Evolutionary conservation across 2,888 invertebrate genomes (phyloP).

Genomic region (Cataglyphis cursor): DNA sequence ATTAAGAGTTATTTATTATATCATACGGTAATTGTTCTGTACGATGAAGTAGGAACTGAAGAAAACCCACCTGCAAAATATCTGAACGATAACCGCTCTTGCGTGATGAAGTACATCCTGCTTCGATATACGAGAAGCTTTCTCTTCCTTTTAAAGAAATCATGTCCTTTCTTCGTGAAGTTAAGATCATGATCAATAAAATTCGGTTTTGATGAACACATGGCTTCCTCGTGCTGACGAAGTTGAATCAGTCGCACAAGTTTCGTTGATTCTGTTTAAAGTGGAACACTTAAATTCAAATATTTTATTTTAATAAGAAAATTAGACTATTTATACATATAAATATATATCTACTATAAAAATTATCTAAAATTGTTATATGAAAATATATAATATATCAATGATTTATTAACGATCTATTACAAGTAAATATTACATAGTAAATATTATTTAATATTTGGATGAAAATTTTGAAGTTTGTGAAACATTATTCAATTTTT

Average conservation of each 20-base stretch:
- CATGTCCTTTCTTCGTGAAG: slow-evolving; percentile 39
- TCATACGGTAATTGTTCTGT: slow-evolving; percentile 21
- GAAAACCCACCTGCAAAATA: slow-evolving; percentile 6
- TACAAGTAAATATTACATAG: neutral
- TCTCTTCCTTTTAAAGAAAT: slow-evolving; percentile 40
- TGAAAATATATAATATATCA: neutral
- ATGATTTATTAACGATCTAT: neutral
- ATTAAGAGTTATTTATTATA: slow-evolving; percentile 36
- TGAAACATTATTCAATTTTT: neutral
- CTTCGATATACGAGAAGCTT: slow-evolving; percentile 26
- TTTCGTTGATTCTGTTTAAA: neutral
- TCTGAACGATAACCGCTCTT: slow-evolving; percentile 19
- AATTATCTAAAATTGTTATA: neutral
- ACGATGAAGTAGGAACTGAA: slow-evolving; percentile 16
- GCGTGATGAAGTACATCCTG: slow-evolving; percentile 54
- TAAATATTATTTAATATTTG: neutral
- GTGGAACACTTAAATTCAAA: slow-evolving; percentile 7
- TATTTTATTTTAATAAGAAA: neutral
- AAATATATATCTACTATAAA: neutral
- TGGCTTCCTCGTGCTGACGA: slow-evolving; percentile 8
- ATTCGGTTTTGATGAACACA: slow-evolving; percentile 28
- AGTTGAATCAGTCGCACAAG: slow-evolving; percentile 33
- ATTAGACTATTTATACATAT: neutral
- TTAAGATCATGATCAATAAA: slow-evolving; percentile 38
- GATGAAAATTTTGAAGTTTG: neutral